These are phyloP conservation scores for Lytechinus pictus DNA, from an alignment of 35 echinoderm and acorn worm genomes.

Conservation along the genomic window DNA sequence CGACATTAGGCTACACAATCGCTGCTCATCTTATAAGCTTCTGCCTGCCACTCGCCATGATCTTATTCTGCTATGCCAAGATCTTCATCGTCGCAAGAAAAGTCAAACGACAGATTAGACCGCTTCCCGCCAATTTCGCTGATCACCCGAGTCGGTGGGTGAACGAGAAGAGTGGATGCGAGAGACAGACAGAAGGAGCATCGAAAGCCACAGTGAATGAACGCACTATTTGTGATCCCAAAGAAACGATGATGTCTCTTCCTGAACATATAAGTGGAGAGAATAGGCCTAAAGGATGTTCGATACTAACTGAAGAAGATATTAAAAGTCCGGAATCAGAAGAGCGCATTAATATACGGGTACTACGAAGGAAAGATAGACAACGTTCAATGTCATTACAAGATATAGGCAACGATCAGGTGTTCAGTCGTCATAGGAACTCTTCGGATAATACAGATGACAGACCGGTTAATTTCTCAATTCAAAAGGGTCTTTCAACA, in stretches of 20 bases:
- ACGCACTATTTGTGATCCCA: background rate
- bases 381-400: background rate
- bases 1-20: constrained; percentile 25
- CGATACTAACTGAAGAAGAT: background rate
- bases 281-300: background rate
- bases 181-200: background rate
- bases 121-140: constrained; percentile 24
- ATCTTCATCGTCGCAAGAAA: constrained; percentile 44
- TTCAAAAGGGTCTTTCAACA: constrained; percentile 23
- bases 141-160: background rate
- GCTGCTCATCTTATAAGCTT: constrained; percentile 23
- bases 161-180: constrained; percentile 10
- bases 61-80: constrained; percentile 56
- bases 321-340: background rate
- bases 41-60: constrained; percentile 39
- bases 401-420: background rate
- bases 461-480: background rate
- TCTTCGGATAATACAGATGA: background rate
- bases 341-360: background rate
- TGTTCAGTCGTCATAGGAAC: background rate
- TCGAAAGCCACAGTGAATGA: constrained; percentile 17
- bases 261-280: constrained; percentile 15
- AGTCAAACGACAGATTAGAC: constrained; percentile 49
- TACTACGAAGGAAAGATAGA: background rate
- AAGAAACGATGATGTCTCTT: background rate